These are phyloP conservation scores for Cherax destructor DNA, from an alignment of 1,140 invertebrate genomes.

Conservation along the genomic window DNA sequence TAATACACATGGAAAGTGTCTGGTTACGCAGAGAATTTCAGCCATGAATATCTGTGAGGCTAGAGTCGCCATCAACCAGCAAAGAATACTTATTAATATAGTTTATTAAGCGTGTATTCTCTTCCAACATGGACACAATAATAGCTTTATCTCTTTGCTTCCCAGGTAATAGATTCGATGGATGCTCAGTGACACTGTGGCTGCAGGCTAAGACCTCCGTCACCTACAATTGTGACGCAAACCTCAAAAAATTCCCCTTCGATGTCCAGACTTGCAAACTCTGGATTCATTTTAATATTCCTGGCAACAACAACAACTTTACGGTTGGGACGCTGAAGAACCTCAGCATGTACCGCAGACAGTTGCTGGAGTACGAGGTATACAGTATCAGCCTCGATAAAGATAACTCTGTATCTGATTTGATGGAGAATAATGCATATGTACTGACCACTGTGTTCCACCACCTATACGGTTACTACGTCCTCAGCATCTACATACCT, in stretches of 20 bases:
- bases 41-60: no score
- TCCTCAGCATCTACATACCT: constrained; percentile 46
- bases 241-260: neutral
- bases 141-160: neutral
- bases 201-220: neutral
- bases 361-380: neutral
- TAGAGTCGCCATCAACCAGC: no score
- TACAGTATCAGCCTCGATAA: neutral
- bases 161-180: neutral
- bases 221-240: neutral
- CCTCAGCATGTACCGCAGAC: neutral
- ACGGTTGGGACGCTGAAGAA: neutral
- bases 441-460: neutral
- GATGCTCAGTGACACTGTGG: neutral
- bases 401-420: neutral
- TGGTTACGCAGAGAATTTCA: no score
- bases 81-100: no score
- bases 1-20: no score
- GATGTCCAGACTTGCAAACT: neutral
- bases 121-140: neutral
- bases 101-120: neutral
- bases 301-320: neutral
- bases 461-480: constrained; percentile 29
- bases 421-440: neutral
- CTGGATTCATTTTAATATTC: neutral